These are phyloP conservation scores for Neuroterus valhalla DNA, from an alignment of 1,140 invertebrate genomes.

Conservation along the genomic window DNA sequence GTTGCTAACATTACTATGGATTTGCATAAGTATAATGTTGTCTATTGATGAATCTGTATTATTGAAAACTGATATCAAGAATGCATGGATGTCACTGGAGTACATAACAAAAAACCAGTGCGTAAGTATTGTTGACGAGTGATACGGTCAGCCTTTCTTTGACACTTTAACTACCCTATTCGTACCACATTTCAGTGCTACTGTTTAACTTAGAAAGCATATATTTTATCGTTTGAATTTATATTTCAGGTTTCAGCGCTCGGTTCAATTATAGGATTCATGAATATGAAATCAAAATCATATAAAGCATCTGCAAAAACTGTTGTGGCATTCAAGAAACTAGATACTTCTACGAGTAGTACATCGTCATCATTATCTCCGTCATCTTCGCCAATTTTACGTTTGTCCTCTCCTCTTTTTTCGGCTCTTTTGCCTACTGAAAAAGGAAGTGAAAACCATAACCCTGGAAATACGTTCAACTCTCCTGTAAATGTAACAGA, in stretches of 20 bases:
- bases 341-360: slow-evolving; percentile 43
- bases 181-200: too few species aligned
- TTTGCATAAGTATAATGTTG: slow-evolving; percentile 55
- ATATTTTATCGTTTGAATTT: neutral
- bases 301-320: slow-evolving; percentile 36
- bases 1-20: slow-evolving; percentile 64
- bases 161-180: too few species aligned
- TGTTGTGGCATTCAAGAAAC: slow-evolving; percentile 58
- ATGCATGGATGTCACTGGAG: slow-evolving; percentile 52
- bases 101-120: slow-evolving; percentile 59
- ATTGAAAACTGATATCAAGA: slow-evolving; percentile 49
- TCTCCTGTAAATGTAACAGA: slow-evolving; percentile 54
- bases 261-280: slow-evolving; percentile 58
- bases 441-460: slow-evolving; percentile 1
- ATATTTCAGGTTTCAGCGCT: slow-evolving; percentile 56
- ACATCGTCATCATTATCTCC: slow-evolving; percentile 26
- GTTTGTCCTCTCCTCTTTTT: slow-evolving; percentile 25
- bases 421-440: neutral
- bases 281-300: slow-evolving; percentile 59
- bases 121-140: slow-evolving; percentile 54
- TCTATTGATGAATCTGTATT: slow-evolving; percentile 52
- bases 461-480: neutral
- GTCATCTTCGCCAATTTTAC: neutral
- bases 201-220: too few species aligned
- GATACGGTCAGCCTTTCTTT: too few species aligned